Percentiles rank a stretch among this genome's conserved stretches.
Evolutionary conservation across 1,140 invertebrate genomes (phyloP).

Genomic region (Fragariocoptes setiger): DNA sequence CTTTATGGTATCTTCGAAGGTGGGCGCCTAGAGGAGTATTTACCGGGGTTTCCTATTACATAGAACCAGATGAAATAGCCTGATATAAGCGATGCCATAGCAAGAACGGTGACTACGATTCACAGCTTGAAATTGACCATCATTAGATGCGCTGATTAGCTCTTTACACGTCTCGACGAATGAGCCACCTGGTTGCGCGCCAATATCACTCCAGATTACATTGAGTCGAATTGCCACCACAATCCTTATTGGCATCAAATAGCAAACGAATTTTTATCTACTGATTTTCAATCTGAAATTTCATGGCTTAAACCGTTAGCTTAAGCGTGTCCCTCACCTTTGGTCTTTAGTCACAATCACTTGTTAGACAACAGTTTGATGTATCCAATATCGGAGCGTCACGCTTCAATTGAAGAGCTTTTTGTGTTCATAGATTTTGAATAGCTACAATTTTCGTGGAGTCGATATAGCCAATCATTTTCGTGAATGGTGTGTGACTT

Average conservation of each 20-base stretch:
- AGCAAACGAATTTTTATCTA: not conserved
- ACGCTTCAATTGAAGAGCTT: conserved; percentile 4
- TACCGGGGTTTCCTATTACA: conserved; percentile 25
- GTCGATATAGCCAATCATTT: conserved; percentile 96
- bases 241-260: not conserved
- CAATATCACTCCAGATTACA: not conserved
- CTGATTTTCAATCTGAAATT: not conserved
- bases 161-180: not conserved
- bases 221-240: not conserved
- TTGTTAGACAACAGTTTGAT: conserved; percentile 62
- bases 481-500: conserved; percentile 37
- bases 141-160: conserved; percentile 59
- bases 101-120: conserved; percentile 57
- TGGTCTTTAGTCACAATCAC: conserved; percentile 93
- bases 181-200: not conserved
- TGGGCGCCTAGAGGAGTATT: conserved; percentile 76
- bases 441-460: conserved; percentile 69
- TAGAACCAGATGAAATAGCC: not conserved
- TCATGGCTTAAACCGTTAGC: not conserved
- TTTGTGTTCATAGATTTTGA: conserved; percentile 92
- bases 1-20: conserved; percentile 72
- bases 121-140: conserved; percentile 57
- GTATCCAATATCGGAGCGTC: conserved; percentile 15
- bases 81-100: conserved; percentile 21
- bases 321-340: conserved; percentile 29